Evolutionary conservation across 2,888 invertebrate genomes (phyloP), one percentile per base, ranked within the genome.

Genomic region (Eledone cirrhosa): DNA sequence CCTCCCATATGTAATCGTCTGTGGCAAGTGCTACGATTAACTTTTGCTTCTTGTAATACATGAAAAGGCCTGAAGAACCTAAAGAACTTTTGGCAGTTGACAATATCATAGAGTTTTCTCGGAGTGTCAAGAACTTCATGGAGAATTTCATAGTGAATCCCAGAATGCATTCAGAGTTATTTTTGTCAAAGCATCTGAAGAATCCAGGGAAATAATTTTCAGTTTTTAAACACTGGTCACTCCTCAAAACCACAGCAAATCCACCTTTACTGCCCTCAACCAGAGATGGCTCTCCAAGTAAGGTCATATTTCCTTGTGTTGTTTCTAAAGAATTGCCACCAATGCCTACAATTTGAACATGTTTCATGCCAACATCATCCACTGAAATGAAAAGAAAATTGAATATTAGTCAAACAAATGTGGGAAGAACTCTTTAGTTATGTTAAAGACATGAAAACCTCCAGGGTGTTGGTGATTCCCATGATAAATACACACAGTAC

Each of bases 131-230:
- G 31, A 82, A 79, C 41, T 79, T 82, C 29, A 81, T 24, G 48
- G 78, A 78, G 77, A 84, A 84, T 48, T 79, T 78, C 22, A 83
- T 24, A 29, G 82, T 81, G 48, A 84, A 82, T 24, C 84, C 84
- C 2, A 81, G 48, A n/a, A 74, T 69, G 48, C 82, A 82, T 48
- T 80, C 48, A 2, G 74, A 78, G 11, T 83, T 67, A 78, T n/a
- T 27, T 0, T 76, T 29, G 13, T 48, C 7, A 47, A 76, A 48
- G 48, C 76, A 76, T 3, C 83, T 81, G 47, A 76, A 48, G 48
- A 41, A 76, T 14, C 83, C 82, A 5, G 86, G 81, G n/a, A 85
- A 79, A 33, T 82, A 80, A 14, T 27, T 69, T 29, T 80, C 77
- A 24, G 74, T 27, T 24, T 82, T 81, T 33, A 76, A 22, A 47